Base-by-base conservation (phyloP, 2,888 invertebrate species). In the Pegoplata infirma region DNA sequence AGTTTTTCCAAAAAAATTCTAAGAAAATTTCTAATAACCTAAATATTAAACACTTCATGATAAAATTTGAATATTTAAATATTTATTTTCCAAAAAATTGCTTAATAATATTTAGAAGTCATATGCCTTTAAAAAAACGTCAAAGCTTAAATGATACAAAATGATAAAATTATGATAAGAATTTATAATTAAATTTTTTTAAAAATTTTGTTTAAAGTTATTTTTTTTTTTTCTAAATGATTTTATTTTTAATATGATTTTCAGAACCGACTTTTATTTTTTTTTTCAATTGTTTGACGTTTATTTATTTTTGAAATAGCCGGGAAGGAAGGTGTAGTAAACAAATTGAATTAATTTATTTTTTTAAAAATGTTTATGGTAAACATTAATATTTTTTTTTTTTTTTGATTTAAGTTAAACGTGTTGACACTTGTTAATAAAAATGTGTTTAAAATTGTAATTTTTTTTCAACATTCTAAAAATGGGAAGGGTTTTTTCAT, bases 371-470 rank as follows among this genome's bases (percentile, higher is more conserved):
- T 44, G n/a, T 53, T 55, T 55, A 68, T 55, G 55, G 40, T 46
- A 19, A 49, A 28, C 61, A 68, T 25, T 61, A 40, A 51, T 73
- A 66, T 73, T n/a, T 25, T 21, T 40, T 40, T 40, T 5, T 4
- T 12, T 40, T 16, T 25, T 25, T 71, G 47, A 40, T 58, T 64
- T 56, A 77, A 55, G 63, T 56, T 32, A 58, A 68, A 79, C 71
- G 79, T 79, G 75, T 75, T 79, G 79, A 79, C 79, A 79, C 79
- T 79, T 79, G 79, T 79, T 75, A 75, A 67, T 51, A 67, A 71
- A 64, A 53, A 63, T 75, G 71, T 75, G 79, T 72, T 71, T 79
- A 49, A 66, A 79, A 79, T 79, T 53, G 71, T 72, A 79, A 78
- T 68, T 61, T 51, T 28, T 10, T 6, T 0, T n/a, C 36, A n/a